Conservation (phyloP, 2,888 invertebrate species). For the Palloptera scutellata region DNA sequence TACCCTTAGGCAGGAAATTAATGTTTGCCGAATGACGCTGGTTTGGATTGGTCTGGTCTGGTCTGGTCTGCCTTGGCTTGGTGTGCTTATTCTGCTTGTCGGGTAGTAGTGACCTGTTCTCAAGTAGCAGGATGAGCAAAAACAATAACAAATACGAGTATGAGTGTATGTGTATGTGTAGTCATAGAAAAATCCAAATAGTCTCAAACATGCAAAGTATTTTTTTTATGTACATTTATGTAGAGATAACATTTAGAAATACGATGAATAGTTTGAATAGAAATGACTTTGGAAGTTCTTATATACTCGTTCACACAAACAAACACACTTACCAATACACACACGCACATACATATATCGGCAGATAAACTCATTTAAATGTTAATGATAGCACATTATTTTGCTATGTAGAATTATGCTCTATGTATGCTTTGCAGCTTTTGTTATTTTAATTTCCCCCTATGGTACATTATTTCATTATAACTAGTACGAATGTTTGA, state of each 20-base stretch:
- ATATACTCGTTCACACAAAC: no score
- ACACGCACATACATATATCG: background rate
- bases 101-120: background rate
- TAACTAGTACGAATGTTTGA: background rate
- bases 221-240: background rate
- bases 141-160: background rate
- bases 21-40: background rate
- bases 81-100: no score
- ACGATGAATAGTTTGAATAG: background rate
- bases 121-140: background rate
- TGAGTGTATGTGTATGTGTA: no score
- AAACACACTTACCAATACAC: background rate
- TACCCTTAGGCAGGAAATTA: background rate
- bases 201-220: slow-evolving; percentile 18
- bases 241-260: background rate
- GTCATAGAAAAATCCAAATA: background rate
- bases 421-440: background rate
- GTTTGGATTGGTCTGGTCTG: no score
- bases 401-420: background rate
- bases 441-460: background rate
- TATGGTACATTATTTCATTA: background rate
- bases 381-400: slow-evolving; percentile 42
- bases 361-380: slow-evolving; percentile 55
- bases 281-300: background rate
- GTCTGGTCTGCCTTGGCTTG: no score